These are phyloP conservation scores for Aradophagus sp. DNA, from an alignment of 1,140 invertebrate genomes.

Conservation along the genomic window DNA sequence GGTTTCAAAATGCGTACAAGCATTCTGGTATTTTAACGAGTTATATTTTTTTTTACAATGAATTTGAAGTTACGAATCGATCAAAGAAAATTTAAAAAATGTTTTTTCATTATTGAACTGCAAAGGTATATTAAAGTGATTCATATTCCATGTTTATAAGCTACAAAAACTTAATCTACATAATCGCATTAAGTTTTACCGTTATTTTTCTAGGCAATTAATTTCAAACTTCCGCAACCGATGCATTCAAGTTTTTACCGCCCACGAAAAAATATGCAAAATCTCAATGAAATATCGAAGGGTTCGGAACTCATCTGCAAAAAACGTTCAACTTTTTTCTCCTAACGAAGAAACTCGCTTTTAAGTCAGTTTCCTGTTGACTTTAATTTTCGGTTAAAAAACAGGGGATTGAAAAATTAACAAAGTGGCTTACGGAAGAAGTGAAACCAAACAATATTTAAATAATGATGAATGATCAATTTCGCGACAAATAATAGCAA, in stretches of 20 bases:
- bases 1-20: no score
- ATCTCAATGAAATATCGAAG: slow-evolving; percentile 46
- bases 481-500: no score
- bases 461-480: no score
- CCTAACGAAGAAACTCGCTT: slow-evolving; percentile 10
- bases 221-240: slow-evolving; percentile 34
- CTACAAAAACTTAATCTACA: slow-evolving; percentile 20
- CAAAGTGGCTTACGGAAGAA: no score
- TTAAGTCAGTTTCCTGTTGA: slow-evolving; percentile 28
- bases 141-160: slow-evolving; percentile 21
- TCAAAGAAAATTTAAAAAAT: no score
- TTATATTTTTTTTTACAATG: no score
- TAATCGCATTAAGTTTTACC: slow-evolving; percentile 36
- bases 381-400: slow-evolving; percentile 15
- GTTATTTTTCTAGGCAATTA: slow-evolving; percentile 47
- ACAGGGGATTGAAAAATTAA: not conserved
- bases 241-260: slow-evolving; percentile 25
- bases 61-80: no score
- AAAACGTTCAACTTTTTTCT: slow-evolving; percentile 21
- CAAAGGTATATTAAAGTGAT: not conserved
- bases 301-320: slow-evolving; percentile 16
- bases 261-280: slow-evolving; percentile 44
- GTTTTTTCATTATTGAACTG: no score
- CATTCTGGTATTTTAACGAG: no score
- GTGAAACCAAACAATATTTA: no score